Evolutionary conservation across 2,113 vertebrate species (phyloP), one percentile per base, ranked within the genome.

Genomic region (Coptodon bakossiorum): DNA sequence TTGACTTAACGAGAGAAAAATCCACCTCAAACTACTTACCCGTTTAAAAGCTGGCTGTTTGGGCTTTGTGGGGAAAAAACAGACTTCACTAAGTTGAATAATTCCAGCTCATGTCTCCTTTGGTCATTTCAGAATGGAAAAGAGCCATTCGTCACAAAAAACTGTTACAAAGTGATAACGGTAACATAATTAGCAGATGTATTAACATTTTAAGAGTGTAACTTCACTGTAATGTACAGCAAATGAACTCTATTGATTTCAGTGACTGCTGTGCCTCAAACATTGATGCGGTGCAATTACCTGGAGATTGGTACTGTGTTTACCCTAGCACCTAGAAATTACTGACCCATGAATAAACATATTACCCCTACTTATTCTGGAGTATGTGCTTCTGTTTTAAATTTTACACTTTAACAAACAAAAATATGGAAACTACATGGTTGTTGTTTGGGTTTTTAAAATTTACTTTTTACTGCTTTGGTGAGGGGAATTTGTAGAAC

Each of bases 281-380:
- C 22, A 0, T 27, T 3, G 4, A 84, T 80, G 3, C 12, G 50
- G 29, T 86, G 61, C 17, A 76, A 29, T 71, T 82, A 83, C 80
- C 84, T 83, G 17, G 36, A 85, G 1, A 29, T 38, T 78, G 57
- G 85, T 81, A 10, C 2, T 89, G 80, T 89, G 59, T 24, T 89
- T 61, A 57, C 14, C n/a, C 8, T 71, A 38, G n/a, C n/a, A 59
- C 43, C n/a, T 73, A 80, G 3, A 83, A 79, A 79, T 82, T 3
- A 89, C 81, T 87, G 85, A 92, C 80, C 63, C 88, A 57, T 86
- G 13, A 94, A 92, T 91, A 93, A 90, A 92, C 27, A 16, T 81
- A 27, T 43, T 50, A 12, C n/a, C 40, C 9, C 76, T 29, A 36
- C 27, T 53, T n/a, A 66, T 56, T 80, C 56, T 38, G 22, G 53